These are phyloP conservation scores for Glyphotaelius pellucidus DNA, from an alignment of 2,888 invertebrate species.

Conservation along the genomic window DNA sequence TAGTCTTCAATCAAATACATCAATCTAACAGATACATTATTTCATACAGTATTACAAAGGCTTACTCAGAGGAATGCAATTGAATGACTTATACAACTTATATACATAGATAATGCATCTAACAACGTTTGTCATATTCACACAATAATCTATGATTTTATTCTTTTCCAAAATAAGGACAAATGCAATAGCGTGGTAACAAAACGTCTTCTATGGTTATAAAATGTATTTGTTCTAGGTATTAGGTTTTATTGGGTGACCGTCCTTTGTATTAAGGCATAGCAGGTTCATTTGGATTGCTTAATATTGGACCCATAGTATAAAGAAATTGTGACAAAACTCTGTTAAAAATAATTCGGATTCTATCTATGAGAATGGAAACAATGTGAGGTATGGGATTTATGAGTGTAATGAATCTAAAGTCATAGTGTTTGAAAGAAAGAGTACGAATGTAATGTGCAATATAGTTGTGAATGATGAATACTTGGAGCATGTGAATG, in stretches of 20 bases:
- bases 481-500: too few relatives aligned
- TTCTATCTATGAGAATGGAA: too few relatives aligned
- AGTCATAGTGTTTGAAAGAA: too few relatives aligned
- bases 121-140: not conserved
- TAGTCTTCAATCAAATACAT: not conserved
- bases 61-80: not conserved
- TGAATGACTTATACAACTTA: not conserved
- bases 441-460: too few relatives aligned
- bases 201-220: not conserved
- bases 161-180: not conserved
- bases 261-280: too few relatives aligned
- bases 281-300: too few relatives aligned
- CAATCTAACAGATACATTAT: not conserved
- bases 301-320: too few relatives aligned
- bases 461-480: too few relatives aligned
- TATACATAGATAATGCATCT: not conserved
- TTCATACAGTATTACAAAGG: not conserved
- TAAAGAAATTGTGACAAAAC: too few relatives aligned
- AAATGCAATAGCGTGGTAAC: not conserved
- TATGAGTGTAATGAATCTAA: too few relatives aligned
- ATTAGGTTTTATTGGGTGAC: not conserved
- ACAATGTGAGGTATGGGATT: too few relatives aligned
- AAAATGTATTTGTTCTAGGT: not conserved
- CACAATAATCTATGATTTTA: not conserved
- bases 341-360: too few relatives aligned